phyloP scores from a whole-genome alignment of 2,888 invertebrate genomes.

The Abrostola tripartita region DNA sequence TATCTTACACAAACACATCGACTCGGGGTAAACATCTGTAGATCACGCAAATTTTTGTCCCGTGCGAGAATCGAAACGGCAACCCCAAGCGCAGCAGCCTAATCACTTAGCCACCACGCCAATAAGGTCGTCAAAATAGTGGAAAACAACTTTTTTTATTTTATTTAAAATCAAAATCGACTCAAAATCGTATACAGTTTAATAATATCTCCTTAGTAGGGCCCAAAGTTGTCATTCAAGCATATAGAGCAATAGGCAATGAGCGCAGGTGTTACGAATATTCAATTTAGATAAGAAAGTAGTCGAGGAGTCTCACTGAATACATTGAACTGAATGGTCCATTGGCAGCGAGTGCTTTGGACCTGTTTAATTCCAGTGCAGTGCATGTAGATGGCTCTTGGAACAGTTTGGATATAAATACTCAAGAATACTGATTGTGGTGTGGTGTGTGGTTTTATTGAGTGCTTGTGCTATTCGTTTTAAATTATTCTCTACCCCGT shows the following conservation, averaged over 20 bases:
- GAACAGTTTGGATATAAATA: constrained; percentile 18
- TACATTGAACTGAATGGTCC: constrained; percentile 37
- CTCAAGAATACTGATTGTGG: not conserved
- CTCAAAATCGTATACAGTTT: too few species aligned
- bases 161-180: too few species aligned
- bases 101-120: too few species aligned
- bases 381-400: constrained; percentile 19
- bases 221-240: constrained; percentile 27
- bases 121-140: too few species aligned
- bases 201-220: not conserved
- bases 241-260: constrained; percentile 39
- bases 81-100: too few species aligned
- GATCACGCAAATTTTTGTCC: too few species aligned
- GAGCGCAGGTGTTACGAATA: constrained; percentile 54
- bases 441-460: not conserved
- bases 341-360: constrained; percentile 14
- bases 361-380: constrained; percentile 23
- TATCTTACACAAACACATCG: too few species aligned
- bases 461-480: too few species aligned
- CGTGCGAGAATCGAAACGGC: too few species aligned
- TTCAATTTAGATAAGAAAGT: constrained; percentile 58
- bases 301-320: constrained; percentile 21
- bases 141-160: too few species aligned
- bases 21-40: too few species aligned
- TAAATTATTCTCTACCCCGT: too few species aligned